Conservation (phyloP, 2,888 invertebrate species). For the Octodonta nipae region DNA sequence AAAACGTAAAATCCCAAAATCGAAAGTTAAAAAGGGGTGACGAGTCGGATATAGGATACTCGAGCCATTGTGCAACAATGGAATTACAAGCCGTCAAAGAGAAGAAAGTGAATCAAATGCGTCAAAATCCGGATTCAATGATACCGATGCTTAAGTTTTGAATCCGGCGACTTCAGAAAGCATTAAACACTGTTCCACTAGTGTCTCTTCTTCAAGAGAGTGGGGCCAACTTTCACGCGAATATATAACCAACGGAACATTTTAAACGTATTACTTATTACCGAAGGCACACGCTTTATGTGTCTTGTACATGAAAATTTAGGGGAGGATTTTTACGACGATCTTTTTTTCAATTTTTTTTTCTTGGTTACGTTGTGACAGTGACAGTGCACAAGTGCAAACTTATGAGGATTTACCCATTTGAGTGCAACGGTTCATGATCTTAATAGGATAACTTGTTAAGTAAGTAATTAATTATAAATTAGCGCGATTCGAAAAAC, state of each 20-base stretch:
- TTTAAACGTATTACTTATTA: constrained; percentile 36
- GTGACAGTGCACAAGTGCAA: constrained; percentile 11
- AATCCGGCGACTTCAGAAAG: constrained; percentile 25
- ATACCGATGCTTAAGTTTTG: constrained; percentile 16
- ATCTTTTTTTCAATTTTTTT: constrained; percentile 6
- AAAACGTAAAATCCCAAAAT: constrained; percentile 7
- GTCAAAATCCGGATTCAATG: constrained; percentile 25
- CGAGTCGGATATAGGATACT: constrained; percentile 17
- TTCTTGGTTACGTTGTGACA: constrained; percentile 15
- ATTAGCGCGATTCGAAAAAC: constrained; percentile 4
- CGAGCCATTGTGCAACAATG: constrained; percentile 21
- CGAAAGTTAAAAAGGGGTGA: constrained; percentile 21
- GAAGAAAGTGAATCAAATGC: constrained; percentile 26
- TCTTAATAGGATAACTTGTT: constrained; percentile 9
- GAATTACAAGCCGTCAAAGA: constrained; percentile 19
- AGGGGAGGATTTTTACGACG: constrained; percentile 8
- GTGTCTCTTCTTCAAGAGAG: constrained; percentile 26
- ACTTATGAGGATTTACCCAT: constrained; percentile 15
- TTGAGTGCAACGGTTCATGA: constrained; percentile 2
- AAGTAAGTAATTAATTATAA: constrained; percentile 11
- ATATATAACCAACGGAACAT: constrained; percentile 36
- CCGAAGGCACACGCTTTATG: constrained; percentile 18
- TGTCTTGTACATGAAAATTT: constrained; percentile 9
- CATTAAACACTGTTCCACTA: constrained; percentile 26
- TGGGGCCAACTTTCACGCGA: constrained; percentile 37